A percentile compares a stretch with the other conserved stretches of the same genome.
These are phyloP conservation scores for Drosophila sordidapex DNA, from an alignment of 2,888 invertebrate species.

Conservation along the genomic window DNA sequence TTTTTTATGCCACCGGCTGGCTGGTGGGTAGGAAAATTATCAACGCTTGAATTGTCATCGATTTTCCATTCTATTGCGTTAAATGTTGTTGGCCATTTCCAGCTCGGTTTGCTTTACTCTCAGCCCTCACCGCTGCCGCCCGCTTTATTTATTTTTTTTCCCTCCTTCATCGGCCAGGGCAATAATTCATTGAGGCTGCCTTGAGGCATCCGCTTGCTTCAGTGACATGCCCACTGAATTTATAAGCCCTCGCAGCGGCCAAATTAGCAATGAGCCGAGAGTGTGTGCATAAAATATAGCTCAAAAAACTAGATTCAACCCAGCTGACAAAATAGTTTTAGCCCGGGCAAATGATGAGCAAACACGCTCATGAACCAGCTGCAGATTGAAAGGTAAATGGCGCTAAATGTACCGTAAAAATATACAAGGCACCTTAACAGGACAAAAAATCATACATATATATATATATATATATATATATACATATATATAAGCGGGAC, in stretches of 20 bases:
- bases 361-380: slow-evolving; percentile 44
- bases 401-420: slow-evolving; percentile 56
- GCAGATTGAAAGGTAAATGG: slow-evolving; percentile 55
- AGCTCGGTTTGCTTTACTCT: slow-evolving; percentile 17
- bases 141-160: slow-evolving; percentile 11
- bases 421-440: slow-evolving; percentile 40
- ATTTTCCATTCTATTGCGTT: slow-evolving; percentile 80
- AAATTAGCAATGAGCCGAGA: slow-evolving; percentile 61
- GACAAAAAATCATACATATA: slow-evolving; percentile 23
- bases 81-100: slow-evolving; percentile 71
- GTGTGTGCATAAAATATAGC: slow-evolving; percentile 27
- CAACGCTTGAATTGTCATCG: slow-evolving; percentile 80
- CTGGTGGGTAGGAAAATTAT: slow-evolving; percentile 70
- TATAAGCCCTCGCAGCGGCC: slow-evolving; percentile 58
- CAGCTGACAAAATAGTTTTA: slow-evolving; percentile 39
- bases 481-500: not conserved
- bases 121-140: not conserved
- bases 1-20: slow-evolving; percentile 61
- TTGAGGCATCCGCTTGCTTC: slow-evolving; percentile 40
- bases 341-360: slow-evolving; percentile 47
- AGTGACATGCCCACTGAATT: slow-evolving; percentile 67
- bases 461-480: not conserved
- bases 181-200: slow-evolving; percentile 72
- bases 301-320: slow-evolving; percentile 23
- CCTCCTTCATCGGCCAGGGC: slow-evolving; percentile 43